Base-by-base conservation (phyloP, 2,888 invertebrate species). In the Noctua fimbriata region DNA sequence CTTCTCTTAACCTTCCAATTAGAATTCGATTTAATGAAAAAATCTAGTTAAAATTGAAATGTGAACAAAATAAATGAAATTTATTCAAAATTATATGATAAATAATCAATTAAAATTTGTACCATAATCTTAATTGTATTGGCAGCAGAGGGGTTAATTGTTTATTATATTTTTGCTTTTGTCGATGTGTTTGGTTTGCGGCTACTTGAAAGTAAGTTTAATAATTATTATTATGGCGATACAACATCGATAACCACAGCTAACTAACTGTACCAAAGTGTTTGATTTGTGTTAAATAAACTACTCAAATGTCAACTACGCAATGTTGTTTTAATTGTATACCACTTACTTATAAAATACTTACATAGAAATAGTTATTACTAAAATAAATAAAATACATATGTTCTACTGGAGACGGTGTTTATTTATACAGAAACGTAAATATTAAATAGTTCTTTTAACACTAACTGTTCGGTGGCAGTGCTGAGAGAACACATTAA, bases 261-360 rank as follows among this genome's bases (percentile, higher is more conserved):
- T 95, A 95, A 96, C 95, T 94, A 94, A 96, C 95, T 96, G 96
- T 97, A 97, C 97, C 97, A 97, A 97, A 97, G 97, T 96, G 96
- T 97, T 97, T 96, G 96, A 96, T 95, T 96, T 97, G 96, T 97
- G 95, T 96, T 97, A 94, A 97, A 97, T 97, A 96, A 96, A 97
- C 93, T 96, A 97, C 94, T 96, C 96, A 95, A 96, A 95, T 94
- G 94, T 96, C 95, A 94, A 95, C 95, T 94, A 94, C 88, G 88
- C 73, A 90, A 90, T 90, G 86, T 87, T 90, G 92, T 96, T 95
- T 95, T 89, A 94, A 94, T 95, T 92, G 71, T 66, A 47, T 55
- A 73, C 72, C 81, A 71, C 52, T 66, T 60, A 78, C 28, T 70
- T 69, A 79, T 24, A 60, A 80, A 28, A 66, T 73, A 73, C 63